A percentile compares a stretch with the other conserved stretches of the same genome.
phyloP scores from a whole-genome alignment of 2,113 vertebrate genomes.

The Lanius collurio region DNA sequence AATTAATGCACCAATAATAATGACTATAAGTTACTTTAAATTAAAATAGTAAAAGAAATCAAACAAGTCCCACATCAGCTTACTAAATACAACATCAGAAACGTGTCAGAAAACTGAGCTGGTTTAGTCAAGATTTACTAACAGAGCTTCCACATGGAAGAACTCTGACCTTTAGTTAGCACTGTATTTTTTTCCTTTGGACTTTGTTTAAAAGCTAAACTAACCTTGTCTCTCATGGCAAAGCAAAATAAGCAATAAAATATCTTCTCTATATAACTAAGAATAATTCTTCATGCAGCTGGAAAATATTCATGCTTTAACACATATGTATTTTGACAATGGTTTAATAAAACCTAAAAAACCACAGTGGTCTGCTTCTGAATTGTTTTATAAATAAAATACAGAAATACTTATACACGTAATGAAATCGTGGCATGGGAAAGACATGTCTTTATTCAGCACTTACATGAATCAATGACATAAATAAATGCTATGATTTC shows the following conservation, averaged over 20 bases:
- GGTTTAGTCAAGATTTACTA: background rate
- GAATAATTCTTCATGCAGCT: background rate
- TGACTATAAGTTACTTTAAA: background rate
- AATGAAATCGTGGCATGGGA: background rate
- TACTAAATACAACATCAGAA: background rate
- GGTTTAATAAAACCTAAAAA: conserved; percentile 26
- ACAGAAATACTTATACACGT: background rate
- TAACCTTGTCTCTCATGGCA: background rate
- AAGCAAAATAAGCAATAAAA: conserved; percentile 20
- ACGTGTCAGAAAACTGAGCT: background rate
- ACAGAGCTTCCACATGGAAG: background rate
- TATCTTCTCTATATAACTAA: background rate
- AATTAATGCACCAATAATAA: conserved; percentile 2
- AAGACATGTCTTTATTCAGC: background rate
- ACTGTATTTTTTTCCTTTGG: background rate
- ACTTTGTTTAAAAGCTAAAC: background rate
- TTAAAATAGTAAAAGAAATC: background rate
- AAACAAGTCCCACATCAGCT: background rate
- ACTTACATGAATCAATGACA: background rate
- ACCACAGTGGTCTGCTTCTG: background rate
- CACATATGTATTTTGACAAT: background rate
- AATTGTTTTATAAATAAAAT: background rate
- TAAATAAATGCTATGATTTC: background rate
- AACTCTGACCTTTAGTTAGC: background rate
- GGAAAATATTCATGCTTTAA: background rate